Evolutionary conservation across 2,888 invertebrate genomes (phyloP), one percentile per base, ranked within the genome.

Genomic region (Erebia epiphron): DNA sequence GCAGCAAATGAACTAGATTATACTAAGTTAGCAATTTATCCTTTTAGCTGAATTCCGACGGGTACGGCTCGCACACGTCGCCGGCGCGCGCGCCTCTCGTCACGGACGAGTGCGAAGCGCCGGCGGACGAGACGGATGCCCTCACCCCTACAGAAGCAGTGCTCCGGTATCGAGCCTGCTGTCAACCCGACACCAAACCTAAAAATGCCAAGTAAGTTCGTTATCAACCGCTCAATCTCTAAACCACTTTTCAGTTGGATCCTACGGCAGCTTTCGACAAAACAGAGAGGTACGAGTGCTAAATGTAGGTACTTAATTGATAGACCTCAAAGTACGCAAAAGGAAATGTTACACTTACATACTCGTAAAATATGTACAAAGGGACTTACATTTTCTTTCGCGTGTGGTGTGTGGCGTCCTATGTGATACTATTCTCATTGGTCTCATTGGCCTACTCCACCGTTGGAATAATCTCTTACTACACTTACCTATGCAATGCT

Each of bases 161-260:
- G 74, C 80, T 92, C 46, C 86, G 91, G 79, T 91, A 92, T 76
- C 80, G 92, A 65, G 80, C 88, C 26, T 92, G 92, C 84, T 93
- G 93, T 84, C 94, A 94, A 82, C 91, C 92, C 62, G 91, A 94
- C 77, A 91, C 86, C 76, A 93, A 92, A 89, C 97, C 98, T 79
- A 98, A 98, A 93, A 98, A 98, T 95, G 98, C 98, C 90, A 98
- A 98, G 98, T 98, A 90, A 97, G 97, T 96, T 52, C 11, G 46
- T 13, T 2, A 13, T 4, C 46, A 46, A 11, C 46, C 3, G 10
- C 43, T 11, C n/a, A 41, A 41, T 11, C 35, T 35, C 41, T 35
- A 35, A 58, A 35, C 13, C n/a, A 41, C 41, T 58, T 46, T 46
- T 11, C 46, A 46, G 46, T 9, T 35, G 35, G 35, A 7, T 35